Base-by-base conservation (phyloP, 1,140 invertebrate species). In the Drosophila sucinea region DNA sequence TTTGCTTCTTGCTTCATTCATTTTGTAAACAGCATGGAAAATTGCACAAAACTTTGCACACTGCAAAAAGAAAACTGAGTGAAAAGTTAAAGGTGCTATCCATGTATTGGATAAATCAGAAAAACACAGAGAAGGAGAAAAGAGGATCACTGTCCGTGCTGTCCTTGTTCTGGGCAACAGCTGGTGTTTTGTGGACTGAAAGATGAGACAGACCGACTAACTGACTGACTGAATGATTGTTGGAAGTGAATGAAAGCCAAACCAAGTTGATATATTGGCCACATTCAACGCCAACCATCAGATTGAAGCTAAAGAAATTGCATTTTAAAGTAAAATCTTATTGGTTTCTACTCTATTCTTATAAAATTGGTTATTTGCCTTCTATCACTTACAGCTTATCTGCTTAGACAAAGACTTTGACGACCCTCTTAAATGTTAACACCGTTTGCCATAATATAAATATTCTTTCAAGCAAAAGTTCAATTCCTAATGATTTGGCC, bases 11-110 rank as follows among this genome's bases (percentile, higher is more conserved):
- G 80, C 72, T 83, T 51, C 73, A 62, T 76, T 73, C 79, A 83
- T 89, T 87, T 71, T 77, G 83, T 77, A 87, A 89, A 89, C 84
- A 87, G 76, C 76, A 77, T 83, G 79, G 79, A 86, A 86, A 83
- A 87, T 87, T 82, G 75, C 79, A 68, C 76, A 62, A 63, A 87
- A 87, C 84, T 87, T 87, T 80, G 70, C 29, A 75, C 63, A 47
- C 58, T 23, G 33, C 62, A 61, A 63, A 38, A 70, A 77, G 77
- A 80, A 81, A 87, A 83, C 74, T 51, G 44, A 51, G 25, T 51
- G 56, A 56, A 77, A 87, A 83, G 64, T 74, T 77, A 77, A 87
- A 89, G 79, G 76, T 70, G 70, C 69, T 66, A 35, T 62, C 23
- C 65, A 67, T 73, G 76, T 72, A 87, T 69, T 73, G 69, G 73